phyloP scores from a whole-genome alignment of 2,797 vertebrate species.

The Antennarius maculatus region DNA sequence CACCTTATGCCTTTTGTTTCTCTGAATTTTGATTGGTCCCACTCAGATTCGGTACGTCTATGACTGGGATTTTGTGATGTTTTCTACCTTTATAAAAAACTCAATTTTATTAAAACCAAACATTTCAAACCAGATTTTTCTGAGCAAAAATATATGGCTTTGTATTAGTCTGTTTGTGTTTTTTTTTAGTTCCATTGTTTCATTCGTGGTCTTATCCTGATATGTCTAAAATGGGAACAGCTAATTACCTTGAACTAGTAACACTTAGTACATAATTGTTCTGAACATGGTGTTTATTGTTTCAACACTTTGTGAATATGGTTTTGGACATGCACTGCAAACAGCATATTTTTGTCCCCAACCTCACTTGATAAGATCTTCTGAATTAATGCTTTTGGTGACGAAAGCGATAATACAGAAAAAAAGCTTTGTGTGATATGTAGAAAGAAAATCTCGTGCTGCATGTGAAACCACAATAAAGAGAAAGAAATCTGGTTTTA shows the following conservation, averaged over 20 bases:
- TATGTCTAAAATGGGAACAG: constrained; percentile 30
- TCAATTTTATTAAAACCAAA: constrained; percentile 39
- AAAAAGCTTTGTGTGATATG: constrained; percentile 50
- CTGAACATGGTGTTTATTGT: constrained; percentile 53
- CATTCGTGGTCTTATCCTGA: constrained; percentile 43
- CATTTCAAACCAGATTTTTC: constrained; percentile 20
- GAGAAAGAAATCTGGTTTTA: constrained; percentile 37
- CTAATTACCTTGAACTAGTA: constrained; percentile 33
- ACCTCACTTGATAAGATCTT: constrained; percentile 48
- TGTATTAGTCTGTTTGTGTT: constrained; percentile 54
- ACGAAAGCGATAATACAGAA: constrained; percentile 24
- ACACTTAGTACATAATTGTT: constrained; percentile 26
- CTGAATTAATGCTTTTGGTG: constrained; percentile 44
- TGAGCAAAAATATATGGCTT: constrained; percentile 41
- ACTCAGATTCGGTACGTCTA: constrained; percentile 1
- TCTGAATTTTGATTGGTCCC: constrained; percentile 29
- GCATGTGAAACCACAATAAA: constrained; percentile 73
- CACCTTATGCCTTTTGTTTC: constrained; percentile 27
- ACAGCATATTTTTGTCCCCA: constrained; percentile 38
- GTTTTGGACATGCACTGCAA: constrained; percentile 49
- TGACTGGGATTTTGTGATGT: constrained; percentile 34
- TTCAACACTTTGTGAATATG: constrained; percentile 59
- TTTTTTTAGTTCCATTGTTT: constrained; percentile 39
- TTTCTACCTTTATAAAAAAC: constrained; percentile 53
- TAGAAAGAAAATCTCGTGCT: constrained; percentile 49